Percentiles rank a stretch among this genome's conserved stretches.
phyloP scores from a whole-genome alignment of 2,888 invertebrate genomes.

The Cantharis flavilabris region DNA sequence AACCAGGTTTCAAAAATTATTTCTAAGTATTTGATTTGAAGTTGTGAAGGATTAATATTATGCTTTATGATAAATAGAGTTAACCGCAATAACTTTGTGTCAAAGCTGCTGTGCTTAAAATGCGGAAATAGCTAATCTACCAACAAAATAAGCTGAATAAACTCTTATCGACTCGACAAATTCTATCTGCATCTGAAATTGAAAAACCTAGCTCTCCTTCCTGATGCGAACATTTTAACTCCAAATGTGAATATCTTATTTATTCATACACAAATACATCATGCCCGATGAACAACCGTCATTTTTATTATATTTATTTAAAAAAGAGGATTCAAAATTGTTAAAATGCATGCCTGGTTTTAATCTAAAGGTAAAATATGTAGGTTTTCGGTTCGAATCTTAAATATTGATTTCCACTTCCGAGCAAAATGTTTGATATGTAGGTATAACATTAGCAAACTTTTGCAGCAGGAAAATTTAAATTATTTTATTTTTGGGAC shows the following conservation, averaged over 20 bases:
- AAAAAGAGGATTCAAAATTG: neutral
- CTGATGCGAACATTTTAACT: neutral
- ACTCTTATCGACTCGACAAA: conserved; percentile 6
- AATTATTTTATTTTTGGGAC: neutral
- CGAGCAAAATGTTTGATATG: neutral
- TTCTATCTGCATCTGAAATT: conserved; percentile 18
- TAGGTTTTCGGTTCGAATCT: neutral
- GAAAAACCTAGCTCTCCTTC: conserved; percentile 10
- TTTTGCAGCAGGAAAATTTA: neutral
- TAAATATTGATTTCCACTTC: neutral
- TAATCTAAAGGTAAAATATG: neutral
- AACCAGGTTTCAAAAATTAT: neutral
- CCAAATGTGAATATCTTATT: neutral
- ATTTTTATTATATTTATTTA: neutral
- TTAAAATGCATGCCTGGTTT: neutral
- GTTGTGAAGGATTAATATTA: conserved; percentile 12
- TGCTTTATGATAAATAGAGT: conserved; percentile 19
- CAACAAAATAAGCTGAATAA: conserved; percentile 23
- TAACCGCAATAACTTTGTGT: conserved; percentile 20
- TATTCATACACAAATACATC: neutral
- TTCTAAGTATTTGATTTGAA: conserved; percentile 8
- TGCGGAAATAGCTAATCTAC: conserved; percentile 23
- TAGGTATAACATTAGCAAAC: neutral
- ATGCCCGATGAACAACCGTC: neutral
- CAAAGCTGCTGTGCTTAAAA: conserved; percentile 18